These are phyloP conservation scores for Cheirogaleus medius DNA, from an alignment of 2,113 vertebrate species.

Conservation along the genomic window DNA sequence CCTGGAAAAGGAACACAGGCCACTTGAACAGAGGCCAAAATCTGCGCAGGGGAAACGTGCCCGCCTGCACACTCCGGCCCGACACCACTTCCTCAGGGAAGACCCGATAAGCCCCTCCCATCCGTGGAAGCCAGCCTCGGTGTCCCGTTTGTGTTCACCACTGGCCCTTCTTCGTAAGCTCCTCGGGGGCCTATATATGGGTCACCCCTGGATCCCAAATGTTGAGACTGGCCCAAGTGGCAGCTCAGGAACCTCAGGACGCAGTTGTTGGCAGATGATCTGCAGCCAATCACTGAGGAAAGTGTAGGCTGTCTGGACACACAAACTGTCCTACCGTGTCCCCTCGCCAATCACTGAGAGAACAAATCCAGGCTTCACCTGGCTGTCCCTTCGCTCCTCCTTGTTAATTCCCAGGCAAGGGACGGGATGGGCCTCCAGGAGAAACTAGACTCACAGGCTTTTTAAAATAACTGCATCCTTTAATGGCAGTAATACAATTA, in stretches of 20 bases:
- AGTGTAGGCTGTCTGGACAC: neutral
- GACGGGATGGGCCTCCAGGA: neutral
- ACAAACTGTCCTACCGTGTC: neutral
- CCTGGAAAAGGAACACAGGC: neutral
- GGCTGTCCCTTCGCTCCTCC: neutral
- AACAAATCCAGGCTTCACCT: neutral
- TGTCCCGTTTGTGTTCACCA: neutral
- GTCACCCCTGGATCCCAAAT: accelerated
- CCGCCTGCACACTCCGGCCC: neutral
- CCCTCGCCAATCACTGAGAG: accelerated
- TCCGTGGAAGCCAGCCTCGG: neutral
- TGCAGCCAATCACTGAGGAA: neutral
- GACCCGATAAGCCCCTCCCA: neutral
- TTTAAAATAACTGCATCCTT: constrained; percentile 85
- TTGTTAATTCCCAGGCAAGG: neutral
- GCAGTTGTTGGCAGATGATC: neutral
- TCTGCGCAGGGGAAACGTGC: neutral
- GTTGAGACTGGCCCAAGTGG: neutral
- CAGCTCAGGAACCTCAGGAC: neutral
- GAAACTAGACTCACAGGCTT: neutral
- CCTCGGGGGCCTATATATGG: accelerated
- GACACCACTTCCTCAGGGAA: neutral
- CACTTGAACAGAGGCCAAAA: neutral
- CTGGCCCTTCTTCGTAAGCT: too few relatives aligned
- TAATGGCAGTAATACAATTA: constrained; percentile 85